Conservation (phyloP, 1,140 invertebrate species). For the Drosophila varians region DNA sequence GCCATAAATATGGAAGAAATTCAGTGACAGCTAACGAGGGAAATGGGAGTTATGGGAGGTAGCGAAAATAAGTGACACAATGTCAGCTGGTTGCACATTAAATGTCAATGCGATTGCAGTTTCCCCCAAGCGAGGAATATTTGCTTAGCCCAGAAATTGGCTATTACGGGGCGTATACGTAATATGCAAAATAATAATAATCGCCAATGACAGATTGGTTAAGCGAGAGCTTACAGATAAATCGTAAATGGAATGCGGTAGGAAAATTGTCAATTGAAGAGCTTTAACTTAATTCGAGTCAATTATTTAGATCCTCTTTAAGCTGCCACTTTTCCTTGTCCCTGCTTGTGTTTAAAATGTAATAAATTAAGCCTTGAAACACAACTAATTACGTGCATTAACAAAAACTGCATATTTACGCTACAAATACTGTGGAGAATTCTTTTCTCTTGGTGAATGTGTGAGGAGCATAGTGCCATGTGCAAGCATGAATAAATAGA, state of each 20-base stretch:
- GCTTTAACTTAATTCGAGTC: constrained; percentile 2
- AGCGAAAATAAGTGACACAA: constrained; percentile 24
- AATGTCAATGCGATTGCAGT: constrained; percentile 25
- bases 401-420: constrained; percentile 35
- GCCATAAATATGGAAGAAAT: constrained; percentile 15
- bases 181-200: constrained; percentile 26
- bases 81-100: constrained; percentile 40
- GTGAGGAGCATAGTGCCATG: constrained; percentile 15
- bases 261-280: neutral
- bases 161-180: constrained; percentile 41
- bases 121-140: neutral
- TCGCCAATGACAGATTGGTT: constrained; percentile 30
- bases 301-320: constrained; percentile 10
- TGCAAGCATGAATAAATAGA: constrained; percentile 41
- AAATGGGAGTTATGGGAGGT: neutral
- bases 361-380: constrained; percentile 31
- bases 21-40: constrained; percentile 2
- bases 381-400: constrained; percentile 53
- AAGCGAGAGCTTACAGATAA: constrained; percentile 2
- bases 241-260: neutral
- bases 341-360: constrained; percentile 20
- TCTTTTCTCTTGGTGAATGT: constrained; percentile 22
- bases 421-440: constrained; percentile 1
- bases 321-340: neutral
- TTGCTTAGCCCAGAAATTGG: constrained; percentile 17